Evolutionary conservation across 1,140 invertebrate species (phyloP).

Genomic region (Anthonomus grandis): DNA sequence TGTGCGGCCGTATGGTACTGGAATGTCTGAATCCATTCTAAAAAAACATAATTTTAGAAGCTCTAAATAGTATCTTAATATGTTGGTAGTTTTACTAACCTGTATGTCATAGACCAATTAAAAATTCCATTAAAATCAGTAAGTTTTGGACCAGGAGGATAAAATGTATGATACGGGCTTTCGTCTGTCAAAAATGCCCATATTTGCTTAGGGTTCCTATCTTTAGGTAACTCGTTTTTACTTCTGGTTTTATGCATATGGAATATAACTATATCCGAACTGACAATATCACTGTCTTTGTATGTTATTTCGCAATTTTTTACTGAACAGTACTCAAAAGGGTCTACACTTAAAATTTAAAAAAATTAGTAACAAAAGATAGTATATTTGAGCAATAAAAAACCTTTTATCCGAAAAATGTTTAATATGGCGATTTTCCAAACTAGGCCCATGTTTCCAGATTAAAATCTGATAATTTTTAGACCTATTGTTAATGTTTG

Average conservation of each 20-base stretch:
- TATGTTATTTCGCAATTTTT: slow-evolving; percentile 56
- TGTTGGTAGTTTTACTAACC: too few relatives aligned
- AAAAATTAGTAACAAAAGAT: neutral
- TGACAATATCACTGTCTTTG: slow-evolving; percentile 44
- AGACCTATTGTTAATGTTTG: slow-evolving; percentile 15
- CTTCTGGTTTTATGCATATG: slow-evolving; percentile 54
- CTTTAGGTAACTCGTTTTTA: slow-evolving; percentile 44
- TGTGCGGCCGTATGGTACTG: slow-evolving; percentile 65
- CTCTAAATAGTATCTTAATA: neutral
- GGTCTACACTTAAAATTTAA: slow-evolving; percentile 48
- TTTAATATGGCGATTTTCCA: slow-evolving; percentile 43
- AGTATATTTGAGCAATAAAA: neutral
- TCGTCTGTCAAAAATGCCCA: slow-evolving; percentile 64
- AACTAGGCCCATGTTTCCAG: slow-evolving; percentile 46
- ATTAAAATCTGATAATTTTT: slow-evolving; percentile 43
- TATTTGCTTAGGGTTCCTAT: slow-evolving; percentile 49
- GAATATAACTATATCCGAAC: slow-evolving; percentile 58
- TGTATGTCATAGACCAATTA: slow-evolving; percentile 77
- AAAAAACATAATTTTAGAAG: slow-evolving; percentile 25
- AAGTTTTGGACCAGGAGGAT: slow-evolving; percentile 44
- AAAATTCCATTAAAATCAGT: slow-evolving; percentile 58
- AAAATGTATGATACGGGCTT: slow-evolving; percentile 56
- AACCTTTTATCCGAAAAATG: slow-evolving; percentile 34
- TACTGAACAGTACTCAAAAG: slow-evolving; percentile 57
- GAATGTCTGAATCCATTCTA: slow-evolving; percentile 64